phyloP scores from a whole-genome alignment of 2,888 invertebrate genomes.

The Bibio marci region DNA sequence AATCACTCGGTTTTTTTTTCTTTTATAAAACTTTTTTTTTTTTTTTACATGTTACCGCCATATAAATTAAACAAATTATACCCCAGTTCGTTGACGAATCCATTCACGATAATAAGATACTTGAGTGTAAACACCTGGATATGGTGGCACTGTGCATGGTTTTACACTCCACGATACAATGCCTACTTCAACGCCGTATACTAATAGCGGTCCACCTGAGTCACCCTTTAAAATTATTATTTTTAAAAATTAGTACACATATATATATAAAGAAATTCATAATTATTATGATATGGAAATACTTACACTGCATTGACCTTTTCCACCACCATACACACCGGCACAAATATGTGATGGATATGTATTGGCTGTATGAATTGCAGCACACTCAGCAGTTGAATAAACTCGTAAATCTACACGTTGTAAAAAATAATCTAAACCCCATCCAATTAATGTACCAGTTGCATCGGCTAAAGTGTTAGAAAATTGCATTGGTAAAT shows the following conservation, averaged over 20 bases:
- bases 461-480: constrained; percentile 9
- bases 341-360: constrained; percentile 30
- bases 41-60: not conserved
- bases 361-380: constrained; percentile 15
- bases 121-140: constrained; percentile 17
- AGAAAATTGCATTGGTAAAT: constrained; percentile 8
- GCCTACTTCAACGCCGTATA: constrained; percentile 12
- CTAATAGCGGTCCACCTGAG: constrained; percentile 14
- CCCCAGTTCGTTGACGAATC: constrained; percentile 10
- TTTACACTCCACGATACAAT: constrained; percentile 18
- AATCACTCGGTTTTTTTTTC: too few species aligned
- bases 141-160: constrained; percentile 14
- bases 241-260: too few species aligned
- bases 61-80: not conserved
- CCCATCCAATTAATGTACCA: constrained; percentile 27
- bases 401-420: constrained; percentile 25
- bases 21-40: too few species aligned
- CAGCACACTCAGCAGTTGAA: constrained; percentile 24
- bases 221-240: too few species aligned
- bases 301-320: constrained; percentile 29
- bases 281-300: not conserved
- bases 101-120: constrained; percentile 16
- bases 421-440: constrained; percentile 17
- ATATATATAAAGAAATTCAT: not conserved
- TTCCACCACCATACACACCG: constrained; percentile 28